Percentiles rank a stretch among this genome's conserved stretches.
These are phyloP conservation scores for Climacteris rufus DNA, from an alignment of 2,113 vertebrate genomes.

Conservation along the genomic window DNA sequence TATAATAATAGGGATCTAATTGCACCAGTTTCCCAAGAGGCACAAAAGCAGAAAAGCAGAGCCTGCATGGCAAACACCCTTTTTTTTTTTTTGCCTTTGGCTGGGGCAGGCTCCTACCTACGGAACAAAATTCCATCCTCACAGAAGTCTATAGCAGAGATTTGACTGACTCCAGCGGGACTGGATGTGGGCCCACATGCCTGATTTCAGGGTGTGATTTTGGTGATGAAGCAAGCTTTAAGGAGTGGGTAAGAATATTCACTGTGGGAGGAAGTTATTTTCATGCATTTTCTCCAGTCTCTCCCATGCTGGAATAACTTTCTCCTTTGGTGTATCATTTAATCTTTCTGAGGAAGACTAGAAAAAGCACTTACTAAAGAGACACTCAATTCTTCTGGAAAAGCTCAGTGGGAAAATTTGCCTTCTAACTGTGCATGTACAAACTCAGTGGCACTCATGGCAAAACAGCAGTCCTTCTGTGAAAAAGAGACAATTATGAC, in stretches of 20 bases:
- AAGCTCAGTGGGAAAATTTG: neutral
- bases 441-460: neutral
- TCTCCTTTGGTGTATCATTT: neutral
- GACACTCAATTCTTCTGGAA: neutral
- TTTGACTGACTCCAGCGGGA: neutral
- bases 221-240: neutral
- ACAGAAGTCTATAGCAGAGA: neutral
- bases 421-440: fast-evolving
- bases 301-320: neutral
- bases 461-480: neutral
- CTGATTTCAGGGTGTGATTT: conserved; percentile 28
- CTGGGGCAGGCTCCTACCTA: neutral
- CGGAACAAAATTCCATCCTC: conserved; percentile 20
- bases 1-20: conserved; percentile 38
- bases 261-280: neutral
- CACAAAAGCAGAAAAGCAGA: conserved; percentile 17
- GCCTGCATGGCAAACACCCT: conserved; percentile 26
- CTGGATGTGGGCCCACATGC: conserved; percentile 1
- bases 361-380: neutral
- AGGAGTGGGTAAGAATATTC: neutral
- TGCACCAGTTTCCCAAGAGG: conserved; percentile 17
- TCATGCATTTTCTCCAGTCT: neutral
- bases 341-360: neutral
- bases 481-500: neutral
- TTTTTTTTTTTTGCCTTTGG: neutral